Conservation (phyloP, 2,797 vertebrate genomes). For the Brachyrhaphis roseni region DNA sequence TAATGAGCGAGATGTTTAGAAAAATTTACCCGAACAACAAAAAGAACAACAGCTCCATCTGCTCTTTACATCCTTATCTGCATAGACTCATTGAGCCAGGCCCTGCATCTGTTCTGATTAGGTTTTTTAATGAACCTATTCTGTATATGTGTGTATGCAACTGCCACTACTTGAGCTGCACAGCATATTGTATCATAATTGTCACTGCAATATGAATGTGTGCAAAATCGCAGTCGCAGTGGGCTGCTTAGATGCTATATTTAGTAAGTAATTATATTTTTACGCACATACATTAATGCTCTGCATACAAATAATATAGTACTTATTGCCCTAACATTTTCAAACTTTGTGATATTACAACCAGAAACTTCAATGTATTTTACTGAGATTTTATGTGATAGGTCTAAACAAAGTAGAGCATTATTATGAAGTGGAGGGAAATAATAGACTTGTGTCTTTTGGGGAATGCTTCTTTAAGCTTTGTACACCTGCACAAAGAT, state of each 20-base stretch:
- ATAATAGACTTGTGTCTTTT: background rate
- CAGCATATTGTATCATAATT: background rate
- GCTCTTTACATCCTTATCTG: slow-evolving; percentile 63
- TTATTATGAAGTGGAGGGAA: background rate
- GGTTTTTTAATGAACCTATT: slow-evolving; percentile 11
- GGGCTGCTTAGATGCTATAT: slow-evolving; percentile 2
- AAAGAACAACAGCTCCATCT: slow-evolving; percentile 68
- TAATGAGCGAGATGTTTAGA: slow-evolving; percentile 73
- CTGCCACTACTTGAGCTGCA: background rate
- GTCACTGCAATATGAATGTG: background rate
- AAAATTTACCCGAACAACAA: slow-evolving; percentile 72
- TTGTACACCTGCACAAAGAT: background rate
- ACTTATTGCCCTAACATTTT: background rate
- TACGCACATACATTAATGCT: background rate
- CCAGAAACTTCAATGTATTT: background rate
- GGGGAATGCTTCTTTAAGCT: background rate
- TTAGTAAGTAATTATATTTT: background rate
- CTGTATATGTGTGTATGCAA: slow-evolving; percentile 20
- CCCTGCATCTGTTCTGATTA: slow-evolving; percentile 44
- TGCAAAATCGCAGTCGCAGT: background rate
- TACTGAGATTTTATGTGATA: background rate
- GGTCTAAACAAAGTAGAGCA: background rate
- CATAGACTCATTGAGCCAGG: slow-evolving; percentile 66
- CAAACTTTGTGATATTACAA: background rate
- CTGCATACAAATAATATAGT: slow-evolving; percentile 3